Evolutionary conservation across 1,140 invertebrate species (phyloP).

Genomic region (Homarus americanus): DNA sequence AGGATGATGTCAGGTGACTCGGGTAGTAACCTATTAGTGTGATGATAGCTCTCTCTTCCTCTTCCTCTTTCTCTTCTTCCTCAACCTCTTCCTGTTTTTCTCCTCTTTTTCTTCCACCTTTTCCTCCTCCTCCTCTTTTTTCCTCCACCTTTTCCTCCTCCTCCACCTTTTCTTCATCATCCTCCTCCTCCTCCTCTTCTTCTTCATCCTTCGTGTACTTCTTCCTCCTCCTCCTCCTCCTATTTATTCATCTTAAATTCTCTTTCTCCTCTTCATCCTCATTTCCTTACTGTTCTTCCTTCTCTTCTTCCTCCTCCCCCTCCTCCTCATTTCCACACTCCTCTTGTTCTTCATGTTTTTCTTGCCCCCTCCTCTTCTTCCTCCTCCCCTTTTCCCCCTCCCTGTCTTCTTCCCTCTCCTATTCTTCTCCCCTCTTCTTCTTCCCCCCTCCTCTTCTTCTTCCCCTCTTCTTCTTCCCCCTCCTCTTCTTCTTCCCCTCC

Average conservation of each 20-base stretch:
- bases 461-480: slow-evolving; percentile 27
- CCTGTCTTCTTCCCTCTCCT: background rate
- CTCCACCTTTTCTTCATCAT: background rate
- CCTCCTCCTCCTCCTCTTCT: background rate
- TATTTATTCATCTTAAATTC: background rate
- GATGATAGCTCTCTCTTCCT: no score
- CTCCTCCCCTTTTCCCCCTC: background rate
- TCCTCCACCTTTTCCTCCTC: background rate
- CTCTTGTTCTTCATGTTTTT: background rate
- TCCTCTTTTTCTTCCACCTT: background rate
- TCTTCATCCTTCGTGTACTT: background rate
- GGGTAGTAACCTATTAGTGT: no score
- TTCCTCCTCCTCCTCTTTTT: no score
- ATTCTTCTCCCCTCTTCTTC: background rate
- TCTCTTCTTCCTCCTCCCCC: background rate
- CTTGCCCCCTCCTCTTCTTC: slow-evolving; percentile 13
- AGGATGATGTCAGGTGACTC: no score
- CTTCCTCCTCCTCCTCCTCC: background rate
- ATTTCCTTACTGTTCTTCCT: background rate
- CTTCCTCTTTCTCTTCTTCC: no score
- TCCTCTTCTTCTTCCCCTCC: background rate
- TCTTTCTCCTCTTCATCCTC: background rate
- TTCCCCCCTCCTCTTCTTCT: background rate
- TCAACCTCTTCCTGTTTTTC: background rate
- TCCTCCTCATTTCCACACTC: background rate